These are phyloP conservation scores for Manis crassicaudata DNA, from an alignment of 2,797 vertebrate species.

Conservation along the genomic window DNA sequence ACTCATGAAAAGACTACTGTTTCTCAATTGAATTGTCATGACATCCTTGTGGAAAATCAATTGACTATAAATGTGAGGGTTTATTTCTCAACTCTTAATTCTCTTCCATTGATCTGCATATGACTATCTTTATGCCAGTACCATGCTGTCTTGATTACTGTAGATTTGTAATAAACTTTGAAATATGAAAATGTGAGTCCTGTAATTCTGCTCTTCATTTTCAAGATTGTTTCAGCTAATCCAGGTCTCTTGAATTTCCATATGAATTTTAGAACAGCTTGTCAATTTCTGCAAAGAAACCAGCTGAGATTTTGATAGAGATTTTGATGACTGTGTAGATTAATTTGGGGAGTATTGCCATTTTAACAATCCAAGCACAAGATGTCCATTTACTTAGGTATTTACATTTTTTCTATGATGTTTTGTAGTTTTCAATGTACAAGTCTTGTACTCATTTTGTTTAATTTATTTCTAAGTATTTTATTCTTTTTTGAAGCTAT, in stretches of 20 bases:
- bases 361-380: not conserved
- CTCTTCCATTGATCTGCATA: not conserved
- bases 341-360: not conserved
- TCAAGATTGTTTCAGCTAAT: not conserved
- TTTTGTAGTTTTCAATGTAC: not conserved
- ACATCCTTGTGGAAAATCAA: not conserved
- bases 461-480: not conserved
- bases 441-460: not conserved
- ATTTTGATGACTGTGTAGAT: not conserved
- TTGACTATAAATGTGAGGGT: not conserved
- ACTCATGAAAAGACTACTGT: not conserved
- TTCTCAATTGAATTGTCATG: not conserved
- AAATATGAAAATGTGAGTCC: not conserved
- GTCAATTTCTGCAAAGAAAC: not conserved
- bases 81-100: constrained; percentile 35
- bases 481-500: constrained; percentile 24
- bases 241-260: not conserved
- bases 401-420: not conserved
- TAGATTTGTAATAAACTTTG: not conserved
- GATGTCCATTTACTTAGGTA: not conserved
- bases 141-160: not conserved
- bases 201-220: constrained; percentile 12
- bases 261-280: not conserved
- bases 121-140: not conserved
- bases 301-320: not conserved